These are phyloP conservation scores for Globia sparganii DNA, from an alignment of 2,888 invertebrate species.

Conservation along the genomic window DNA sequence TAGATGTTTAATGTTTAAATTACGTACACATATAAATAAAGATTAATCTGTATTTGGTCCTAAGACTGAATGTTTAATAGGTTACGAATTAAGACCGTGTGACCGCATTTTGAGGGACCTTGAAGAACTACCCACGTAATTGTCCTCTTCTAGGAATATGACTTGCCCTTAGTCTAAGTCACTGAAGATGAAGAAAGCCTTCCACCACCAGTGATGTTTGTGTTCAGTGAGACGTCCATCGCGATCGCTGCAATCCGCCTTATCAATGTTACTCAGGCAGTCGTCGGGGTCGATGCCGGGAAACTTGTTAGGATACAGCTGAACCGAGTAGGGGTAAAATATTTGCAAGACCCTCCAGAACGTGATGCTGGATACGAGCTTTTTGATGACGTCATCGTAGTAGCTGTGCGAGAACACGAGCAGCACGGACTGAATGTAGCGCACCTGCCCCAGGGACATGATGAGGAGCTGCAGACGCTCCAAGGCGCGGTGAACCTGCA, in stretches of 20 bases:
- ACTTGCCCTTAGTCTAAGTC: conserved; percentile 65
- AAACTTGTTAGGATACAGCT: conserved; percentile 72
- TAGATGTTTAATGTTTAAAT: no score
- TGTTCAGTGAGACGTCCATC: conserved; percentile 69
- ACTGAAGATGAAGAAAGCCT: conserved; percentile 73
- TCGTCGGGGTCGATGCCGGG: conserved; percentile 72
- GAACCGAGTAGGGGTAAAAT: conserved; percentile 77
- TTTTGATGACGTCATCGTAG: conserved; percentile 70
- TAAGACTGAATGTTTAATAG: no score
- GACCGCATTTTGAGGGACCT: no score
- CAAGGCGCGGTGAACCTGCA: conserved; percentile 70
- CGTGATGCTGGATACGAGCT: conserved; percentile 69
- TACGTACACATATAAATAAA: no score
- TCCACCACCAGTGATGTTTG: conserved; percentile 84
- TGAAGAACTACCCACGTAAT: no score
- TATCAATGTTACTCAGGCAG: conserved; percentile 41
- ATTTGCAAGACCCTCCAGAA: conserved; percentile 80
- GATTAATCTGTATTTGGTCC: no score
- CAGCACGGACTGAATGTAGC: conserved; percentile 66
- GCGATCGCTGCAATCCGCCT: conserved; percentile 59
- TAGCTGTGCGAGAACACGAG: conserved; percentile 79
- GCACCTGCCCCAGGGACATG: conserved; percentile 72
- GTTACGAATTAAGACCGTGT: no score
- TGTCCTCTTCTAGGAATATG: conserved; percentile 75
- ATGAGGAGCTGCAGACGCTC: conserved; percentile 72